Percentiles rank a stretch among this genome's conserved stretches.
These are phyloP conservation scores for Cygnus atratus DNA, from an alignment of 2,113 vertebrate species.

Conservation along the genomic window DNA sequence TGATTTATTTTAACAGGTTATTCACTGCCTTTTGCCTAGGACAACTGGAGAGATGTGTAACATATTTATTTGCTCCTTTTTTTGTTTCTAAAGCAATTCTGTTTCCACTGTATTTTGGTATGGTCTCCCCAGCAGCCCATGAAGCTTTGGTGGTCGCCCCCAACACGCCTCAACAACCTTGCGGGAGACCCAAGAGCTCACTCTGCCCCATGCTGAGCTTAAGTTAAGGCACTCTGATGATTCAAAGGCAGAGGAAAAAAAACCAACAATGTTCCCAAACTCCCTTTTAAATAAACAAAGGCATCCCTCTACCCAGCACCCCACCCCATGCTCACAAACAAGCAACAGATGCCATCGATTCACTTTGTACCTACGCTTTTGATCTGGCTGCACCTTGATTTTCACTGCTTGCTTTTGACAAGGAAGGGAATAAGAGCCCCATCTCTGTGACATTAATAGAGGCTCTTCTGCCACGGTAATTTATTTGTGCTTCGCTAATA, in stretches of 20 bases:
- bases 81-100: neutral
- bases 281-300: neutral
- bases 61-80: neutral
- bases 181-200: neutral
- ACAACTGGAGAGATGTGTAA: neutral
- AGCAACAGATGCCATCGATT: slow-evolving; percentile 20
- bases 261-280: neutral
- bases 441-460: slow-evolving; percentile 47
- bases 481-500: slow-evolving; percentile 27
- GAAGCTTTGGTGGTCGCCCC: neutral
- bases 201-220: neutral
- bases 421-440: slow-evolving; percentile 40
- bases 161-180: neutral
- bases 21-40: slow-evolving; percentile 31
- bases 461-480: slow-evolving; percentile 18
- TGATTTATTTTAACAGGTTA: slow-evolving; percentile 58
- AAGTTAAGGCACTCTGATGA: neutral
- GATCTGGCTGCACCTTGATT: slow-evolving; percentile 33
- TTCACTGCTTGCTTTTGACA: slow-evolving; percentile 27
- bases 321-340: neutral
- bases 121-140: neutral
- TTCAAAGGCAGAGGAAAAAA: neutral
- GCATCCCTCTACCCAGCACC: neutral
- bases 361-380: slow-evolving; percentile 50
- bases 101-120: neutral